Conservation (phyloP, 1,140 invertebrate genomes). For the Lethocerus indicus region DNA sequence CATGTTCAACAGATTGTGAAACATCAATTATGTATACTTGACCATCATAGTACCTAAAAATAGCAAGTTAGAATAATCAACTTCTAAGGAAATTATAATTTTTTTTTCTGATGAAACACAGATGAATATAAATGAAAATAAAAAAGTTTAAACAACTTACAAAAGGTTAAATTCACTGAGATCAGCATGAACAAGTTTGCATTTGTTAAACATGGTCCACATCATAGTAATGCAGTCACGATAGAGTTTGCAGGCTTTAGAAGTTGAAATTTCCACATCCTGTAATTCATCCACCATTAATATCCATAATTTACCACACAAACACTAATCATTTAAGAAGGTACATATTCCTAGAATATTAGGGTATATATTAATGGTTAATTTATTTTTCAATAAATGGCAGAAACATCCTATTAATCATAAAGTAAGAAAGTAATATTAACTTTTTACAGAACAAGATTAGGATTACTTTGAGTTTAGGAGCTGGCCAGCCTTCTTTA, state of each 20-base stretch:
- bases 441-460: no score
- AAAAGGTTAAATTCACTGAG: slow-evolving; percentile 93
- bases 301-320: no score
- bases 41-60: slow-evolving; percentile 48
- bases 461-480: slow-evolving; percentile 49
- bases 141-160: slow-evolving; percentile 24
- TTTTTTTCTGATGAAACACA: no score
- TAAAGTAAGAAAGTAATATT: neutral
- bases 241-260: slow-evolving; percentile 60
- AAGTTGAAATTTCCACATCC: slow-evolving; percentile 48
- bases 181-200: slow-evolving; percentile 91
- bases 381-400: neutral
- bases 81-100: neutral
- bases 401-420: neutral
- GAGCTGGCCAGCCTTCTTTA: slow-evolving; percentile 73
- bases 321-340: no score
- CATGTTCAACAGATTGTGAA: slow-evolving; percentile 94
- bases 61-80: neutral
- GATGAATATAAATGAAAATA: neutral
- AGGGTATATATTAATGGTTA: neutral
- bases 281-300: no score
- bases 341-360: no score
- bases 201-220: slow-evolving; percentile 85
- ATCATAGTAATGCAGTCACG: slow-evolving; percentile 78
- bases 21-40: slow-evolving; percentile 90